These are phyloP conservation scores for Napeogenes sylphis DNA, from an alignment of 2,888 invertebrate species.

Conservation along the genomic window DNA sequence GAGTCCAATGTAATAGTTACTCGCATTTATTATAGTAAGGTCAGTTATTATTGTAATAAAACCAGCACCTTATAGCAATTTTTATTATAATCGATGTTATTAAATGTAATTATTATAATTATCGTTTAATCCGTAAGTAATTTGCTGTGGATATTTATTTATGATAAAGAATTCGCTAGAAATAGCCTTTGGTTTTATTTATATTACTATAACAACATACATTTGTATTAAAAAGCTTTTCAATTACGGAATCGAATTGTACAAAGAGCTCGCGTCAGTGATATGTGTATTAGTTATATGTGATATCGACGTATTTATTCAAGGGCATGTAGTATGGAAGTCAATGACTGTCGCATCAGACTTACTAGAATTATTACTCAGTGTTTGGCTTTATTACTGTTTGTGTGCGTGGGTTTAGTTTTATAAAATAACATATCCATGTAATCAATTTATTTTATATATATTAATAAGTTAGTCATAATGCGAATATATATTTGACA, in stretches of 20 bases:
- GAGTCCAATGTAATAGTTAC: not conserved
- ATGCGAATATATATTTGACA: too few relatives aligned
- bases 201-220: too few relatives aligned
- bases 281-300: slow-evolving; percentile 10
- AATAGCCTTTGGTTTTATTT: too few relatives aligned
- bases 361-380: slow-evolving; percentile 25
- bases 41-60: not conserved
- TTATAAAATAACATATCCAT: slow-evolving; percentile 2
- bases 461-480: not conserved
- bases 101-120: too few relatives aligned
- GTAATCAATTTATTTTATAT: not conserved
- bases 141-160: too few relatives aligned
- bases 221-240: slow-evolving; percentile 8
- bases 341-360: slow-evolving; percentile 29
- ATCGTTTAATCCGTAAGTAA: too few relatives aligned
- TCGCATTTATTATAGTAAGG: not conserved
- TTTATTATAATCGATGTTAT: too few relatives aligned
- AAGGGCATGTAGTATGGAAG: slow-evolving; percentile 31
- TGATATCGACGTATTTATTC: slow-evolving; percentile 28
- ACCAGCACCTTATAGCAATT: too few relatives aligned
- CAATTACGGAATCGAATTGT: slow-evolving; percentile 12
- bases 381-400: slow-evolving; percentile 19
- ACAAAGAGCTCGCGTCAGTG: slow-evolving; percentile 6
- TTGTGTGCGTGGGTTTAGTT: slow-evolving; percentile 23
- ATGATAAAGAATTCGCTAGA: too few relatives aligned